Evolutionary conservation across 2,113 vertebrate species (phyloP).

Genomic region (Cranoglanis bouderius): DNA sequence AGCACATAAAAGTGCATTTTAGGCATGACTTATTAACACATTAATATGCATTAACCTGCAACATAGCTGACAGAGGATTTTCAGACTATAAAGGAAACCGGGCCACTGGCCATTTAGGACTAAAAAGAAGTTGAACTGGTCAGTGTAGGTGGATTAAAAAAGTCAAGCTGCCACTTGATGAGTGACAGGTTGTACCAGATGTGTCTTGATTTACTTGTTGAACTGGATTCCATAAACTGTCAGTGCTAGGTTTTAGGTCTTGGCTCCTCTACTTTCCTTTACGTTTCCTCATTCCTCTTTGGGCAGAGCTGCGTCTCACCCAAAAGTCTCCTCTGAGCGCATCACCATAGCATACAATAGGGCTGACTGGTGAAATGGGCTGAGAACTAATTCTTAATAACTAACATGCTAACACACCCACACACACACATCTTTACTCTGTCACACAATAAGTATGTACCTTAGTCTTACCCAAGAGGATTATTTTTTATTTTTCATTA

Average conservation of each 20-base stretch:
- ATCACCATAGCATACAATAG: conserved; percentile 57
- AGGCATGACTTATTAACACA: conserved; percentile 16
- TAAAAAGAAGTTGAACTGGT: background rate
- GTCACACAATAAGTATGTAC: background rate
- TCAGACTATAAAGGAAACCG: background rate
- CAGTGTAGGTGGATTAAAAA: background rate
- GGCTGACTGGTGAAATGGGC: conserved; percentile 59
- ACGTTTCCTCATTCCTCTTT: conserved; percentile 72
- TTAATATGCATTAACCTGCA: conserved; percentile 6
- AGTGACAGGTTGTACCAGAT: conserved; percentile 41
- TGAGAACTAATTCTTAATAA: conserved; percentile 38
- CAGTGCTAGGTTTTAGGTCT: conserved; percentile 31
- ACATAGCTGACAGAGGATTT: background rate
- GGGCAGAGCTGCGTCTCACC: conserved; percentile 40
- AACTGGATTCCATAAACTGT: conserved; percentile 58
- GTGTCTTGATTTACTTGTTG: conserved; percentile 45
- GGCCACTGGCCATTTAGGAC: background rate
- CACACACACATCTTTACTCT: conserved; percentile 16
- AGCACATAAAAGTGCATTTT: background rate
- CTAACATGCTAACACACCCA: conserved; percentile 51
- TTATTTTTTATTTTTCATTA: background rate
- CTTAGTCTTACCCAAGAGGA: background rate
- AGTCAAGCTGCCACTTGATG: conserved; percentile 26
- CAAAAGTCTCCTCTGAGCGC: conserved; percentile 46
- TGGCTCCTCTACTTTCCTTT: conserved; percentile 22